A percentile compares a stretch with the other conserved stretches of the same genome.
phyloP scores from a whole-genome alignment of 2,797 vertebrate genomes.

The Lepus oiostolus region DNA sequence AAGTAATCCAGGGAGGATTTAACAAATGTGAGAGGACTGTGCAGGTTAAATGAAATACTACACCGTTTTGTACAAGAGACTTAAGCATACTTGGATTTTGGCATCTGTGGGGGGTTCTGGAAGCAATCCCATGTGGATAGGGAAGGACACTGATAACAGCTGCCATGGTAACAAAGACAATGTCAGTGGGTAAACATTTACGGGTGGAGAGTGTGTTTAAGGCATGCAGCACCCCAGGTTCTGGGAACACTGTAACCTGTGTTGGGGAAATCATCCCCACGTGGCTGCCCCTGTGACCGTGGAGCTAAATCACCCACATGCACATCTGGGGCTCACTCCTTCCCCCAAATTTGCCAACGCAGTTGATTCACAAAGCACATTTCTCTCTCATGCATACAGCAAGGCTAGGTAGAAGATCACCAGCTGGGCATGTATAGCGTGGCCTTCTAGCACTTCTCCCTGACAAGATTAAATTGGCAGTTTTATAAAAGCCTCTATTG shows the following conservation, averaged over 20 bases:
- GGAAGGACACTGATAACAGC: neutral
- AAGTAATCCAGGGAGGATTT: neutral
- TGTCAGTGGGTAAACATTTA: neutral
- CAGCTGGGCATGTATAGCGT: neutral
- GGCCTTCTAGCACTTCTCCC: neutral
- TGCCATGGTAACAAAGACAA: neutral
- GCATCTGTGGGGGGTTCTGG: neutral
- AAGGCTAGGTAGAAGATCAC: neutral
- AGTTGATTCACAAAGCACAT: fast-evolving
- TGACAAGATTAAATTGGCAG: neutral
- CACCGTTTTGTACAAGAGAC: neutral
- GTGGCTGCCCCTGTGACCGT: neutral
- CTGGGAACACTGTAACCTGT: neutral
- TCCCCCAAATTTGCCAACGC: neutral
- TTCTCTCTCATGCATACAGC: neutral
- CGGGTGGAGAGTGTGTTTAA: neutral
- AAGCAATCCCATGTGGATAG: neutral
- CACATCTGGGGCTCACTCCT: neutral
- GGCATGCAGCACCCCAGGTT: neutral
- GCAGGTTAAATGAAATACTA: neutral
- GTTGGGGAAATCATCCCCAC: neutral
- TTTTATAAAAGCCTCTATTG: neutral
- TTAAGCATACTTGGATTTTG: neutral
- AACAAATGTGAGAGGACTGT: neutral
- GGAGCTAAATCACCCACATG: neutral